Base-by-base conservation (phyloP, 2,113 vertebrate species). In the Psittacara wagleri region DNA sequence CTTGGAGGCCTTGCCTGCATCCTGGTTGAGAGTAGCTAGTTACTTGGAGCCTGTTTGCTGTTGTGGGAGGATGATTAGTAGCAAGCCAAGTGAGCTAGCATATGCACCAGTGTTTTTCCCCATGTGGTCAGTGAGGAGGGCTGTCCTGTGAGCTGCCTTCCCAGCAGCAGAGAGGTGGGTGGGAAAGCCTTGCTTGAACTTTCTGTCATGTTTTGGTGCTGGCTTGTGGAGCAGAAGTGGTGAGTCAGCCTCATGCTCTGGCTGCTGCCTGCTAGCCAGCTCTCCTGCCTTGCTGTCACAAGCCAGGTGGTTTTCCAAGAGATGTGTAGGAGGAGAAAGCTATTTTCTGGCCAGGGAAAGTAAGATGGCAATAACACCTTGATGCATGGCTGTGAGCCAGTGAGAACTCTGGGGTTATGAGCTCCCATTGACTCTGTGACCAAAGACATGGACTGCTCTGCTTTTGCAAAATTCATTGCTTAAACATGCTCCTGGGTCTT, bases 141-240 rank as follows among this genome's bases (percentile, higher is more conserved):
- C 49, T 83, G 72, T 79, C 41, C 64, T 75, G 76, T 39, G 57
- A 95, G 41, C 55, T 94, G 68, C 52, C 46, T 93, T 94, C 48
- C 63, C 27, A 79, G 83, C 49, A 91, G 67, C 11, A 54, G 46
- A n/a, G 61, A 22, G 17, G 18, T 74, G 67, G 85, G 59, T 90
- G 85, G 79, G 81, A 83, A 64, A n/a, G 27, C 10, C 27, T 72
- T 10, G 7, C 20, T 37, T 61, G 61, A 94, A 5, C 79, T 76
- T 69, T 55, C 20, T 54, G 48, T n/a, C 20, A 7, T 46, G 37
- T 63, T 75, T 77, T 49, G 59, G 55, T 57, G 62, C 72, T 96
- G 75, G 86, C 83, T 70, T 20, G 19, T 39, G 55, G 49, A 39
- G 83, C 64, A 81, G 87, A 52, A 77, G 63, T 1, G 2, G 61